Conservation (phyloP, 2,113 vertebrate species). For the Oplegnathus fasciatus region DNA sequence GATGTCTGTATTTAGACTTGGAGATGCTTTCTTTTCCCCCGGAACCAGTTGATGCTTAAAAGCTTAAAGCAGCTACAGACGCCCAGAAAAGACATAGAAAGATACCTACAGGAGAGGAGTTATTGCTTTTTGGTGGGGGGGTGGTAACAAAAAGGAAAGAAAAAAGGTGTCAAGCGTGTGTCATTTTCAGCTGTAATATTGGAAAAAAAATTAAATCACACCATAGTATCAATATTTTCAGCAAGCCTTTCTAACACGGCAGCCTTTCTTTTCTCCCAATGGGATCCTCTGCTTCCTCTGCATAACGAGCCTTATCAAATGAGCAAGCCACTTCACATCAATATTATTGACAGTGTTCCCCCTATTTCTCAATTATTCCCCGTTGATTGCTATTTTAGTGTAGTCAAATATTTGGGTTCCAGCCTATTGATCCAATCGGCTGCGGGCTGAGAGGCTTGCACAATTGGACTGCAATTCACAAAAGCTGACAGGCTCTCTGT, state of each 20-base stretch:
- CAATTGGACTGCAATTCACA: constrained; percentile 36
- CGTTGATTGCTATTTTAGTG: constrained; percentile 49
- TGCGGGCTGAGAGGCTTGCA: constrained; percentile 27
- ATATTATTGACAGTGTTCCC: constrained; percentile 45
- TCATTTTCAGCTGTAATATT: neutral
- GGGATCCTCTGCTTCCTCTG: constrained; percentile 19
- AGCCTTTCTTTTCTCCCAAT: constrained; percentile 11
- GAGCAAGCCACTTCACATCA: constrained; percentile 16
- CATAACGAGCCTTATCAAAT: constrained; percentile 47
- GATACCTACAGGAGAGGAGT: neutral
- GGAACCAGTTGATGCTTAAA: neutral
- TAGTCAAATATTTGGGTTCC: constrained; percentile 65
- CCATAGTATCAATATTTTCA: neutral
- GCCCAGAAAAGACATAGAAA: neutral
- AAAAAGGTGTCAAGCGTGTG: neutral
- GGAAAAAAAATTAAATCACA: neutral
- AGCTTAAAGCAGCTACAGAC: neutral
- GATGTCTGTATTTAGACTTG: constrained; percentile 12
- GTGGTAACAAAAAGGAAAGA: too few relatives aligned
- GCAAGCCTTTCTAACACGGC: neutral
- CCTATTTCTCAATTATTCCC: constrained; percentile 30
- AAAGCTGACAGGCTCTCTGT: constrained; percentile 45
- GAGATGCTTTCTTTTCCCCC: neutral
- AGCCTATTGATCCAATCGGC: constrained; percentile 48
- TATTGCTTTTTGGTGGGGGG: neutral